Percentiles rank a stretch among this genome's conserved stretches.
Evolutionary conservation across 2,888 invertebrate species (phyloP).

Genomic region (Lasioglossum vierecki): DNA sequence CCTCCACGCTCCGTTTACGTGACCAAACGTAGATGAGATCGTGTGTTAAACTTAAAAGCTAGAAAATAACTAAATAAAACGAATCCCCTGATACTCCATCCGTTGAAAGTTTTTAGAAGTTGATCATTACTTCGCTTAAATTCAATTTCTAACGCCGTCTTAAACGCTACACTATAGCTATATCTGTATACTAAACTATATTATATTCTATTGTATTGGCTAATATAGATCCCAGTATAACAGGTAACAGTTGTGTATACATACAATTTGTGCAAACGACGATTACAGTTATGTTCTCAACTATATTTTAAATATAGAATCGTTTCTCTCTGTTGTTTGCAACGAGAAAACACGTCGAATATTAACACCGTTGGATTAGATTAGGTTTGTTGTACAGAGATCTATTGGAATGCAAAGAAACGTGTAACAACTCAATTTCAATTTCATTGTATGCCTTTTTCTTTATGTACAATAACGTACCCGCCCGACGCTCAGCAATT

Average conservation of each 20-base stretch:
- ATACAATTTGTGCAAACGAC: conserved; percentile 74
- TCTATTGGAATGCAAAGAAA: conserved; percentile 73
- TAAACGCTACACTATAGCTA: conserved; percentile 55
- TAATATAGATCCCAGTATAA: conserved; percentile 57
- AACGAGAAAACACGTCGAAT: conserved; percentile 34
- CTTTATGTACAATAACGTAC: conserved; percentile 74
- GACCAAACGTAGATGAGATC: conserved; percentile 39
- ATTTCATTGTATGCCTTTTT: conserved; percentile 72
- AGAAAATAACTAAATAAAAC: conserved; percentile 55
- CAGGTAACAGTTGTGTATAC: conserved; percentile 65
- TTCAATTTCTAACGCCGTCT: conserved; percentile 56
- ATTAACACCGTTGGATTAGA: conserved; percentile 47
- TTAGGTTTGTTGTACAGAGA: conserved; percentile 65
- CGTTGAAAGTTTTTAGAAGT: conserved; percentile 43
- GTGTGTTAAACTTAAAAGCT: conserved; percentile 48
- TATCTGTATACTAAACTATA: conserved; percentile 16
- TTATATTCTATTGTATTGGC: conserved; percentile 6
- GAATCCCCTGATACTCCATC: conserved; percentile 39
- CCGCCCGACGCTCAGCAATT: conserved; percentile 41
- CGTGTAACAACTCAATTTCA: conserved; percentile 60
- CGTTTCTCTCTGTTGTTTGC: conserved; percentile 17
- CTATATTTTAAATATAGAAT: conserved; percentile 34
- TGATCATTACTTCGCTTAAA: conserved; percentile 35
- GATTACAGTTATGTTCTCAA: conserved; percentile 44
- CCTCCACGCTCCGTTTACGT: conserved; percentile 17